Evolutionary conservation across 2,888 invertebrate species (phyloP).

Genomic region (Amiota minor): DNA sequence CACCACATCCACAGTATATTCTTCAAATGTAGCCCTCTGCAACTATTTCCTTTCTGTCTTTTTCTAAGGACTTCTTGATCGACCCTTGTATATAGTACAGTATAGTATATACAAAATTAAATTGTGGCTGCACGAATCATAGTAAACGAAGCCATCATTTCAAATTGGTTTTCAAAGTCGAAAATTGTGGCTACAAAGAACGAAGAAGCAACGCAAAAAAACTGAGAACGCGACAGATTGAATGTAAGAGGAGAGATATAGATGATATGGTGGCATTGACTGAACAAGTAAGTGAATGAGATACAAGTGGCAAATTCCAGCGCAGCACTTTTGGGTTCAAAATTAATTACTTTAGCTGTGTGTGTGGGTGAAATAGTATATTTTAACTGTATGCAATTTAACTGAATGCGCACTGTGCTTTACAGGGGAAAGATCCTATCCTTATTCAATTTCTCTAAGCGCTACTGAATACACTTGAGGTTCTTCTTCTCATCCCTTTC

Average conservation of each 20-base stretch:
- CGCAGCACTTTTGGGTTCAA: slow-evolving; percentile 21
- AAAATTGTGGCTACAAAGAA: slow-evolving; percentile 16
- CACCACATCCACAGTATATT: too few species aligned
- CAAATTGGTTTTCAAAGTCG: slow-evolving; percentile 8
- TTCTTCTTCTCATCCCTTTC: too few species aligned
- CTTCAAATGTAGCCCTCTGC: too few species aligned
- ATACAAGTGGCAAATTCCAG: background rate
- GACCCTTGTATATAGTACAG: background rate
- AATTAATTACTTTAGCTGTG: slow-evolving; percentile 50
- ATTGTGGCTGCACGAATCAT: background rate
- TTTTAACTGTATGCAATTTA: slow-evolving; percentile 23
- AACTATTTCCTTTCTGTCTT: too few species aligned
- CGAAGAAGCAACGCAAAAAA: slow-evolving; percentile 8
- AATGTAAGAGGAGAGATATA: background rate
- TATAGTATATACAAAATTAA: background rate
- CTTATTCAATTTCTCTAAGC: too few species aligned
- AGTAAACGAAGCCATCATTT: background rate
- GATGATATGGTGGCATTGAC: background rate
- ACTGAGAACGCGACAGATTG: background rate
- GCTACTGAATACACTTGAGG: too few species aligned
- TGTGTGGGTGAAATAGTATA: background rate
- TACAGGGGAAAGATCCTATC: background rate
- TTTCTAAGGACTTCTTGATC: too few species aligned
- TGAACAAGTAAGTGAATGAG: background rate
- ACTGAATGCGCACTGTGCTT: background rate